Conservation (phyloP, 1,140 invertebrate species). For the Oryzaephilus surinamensis region DNA sequence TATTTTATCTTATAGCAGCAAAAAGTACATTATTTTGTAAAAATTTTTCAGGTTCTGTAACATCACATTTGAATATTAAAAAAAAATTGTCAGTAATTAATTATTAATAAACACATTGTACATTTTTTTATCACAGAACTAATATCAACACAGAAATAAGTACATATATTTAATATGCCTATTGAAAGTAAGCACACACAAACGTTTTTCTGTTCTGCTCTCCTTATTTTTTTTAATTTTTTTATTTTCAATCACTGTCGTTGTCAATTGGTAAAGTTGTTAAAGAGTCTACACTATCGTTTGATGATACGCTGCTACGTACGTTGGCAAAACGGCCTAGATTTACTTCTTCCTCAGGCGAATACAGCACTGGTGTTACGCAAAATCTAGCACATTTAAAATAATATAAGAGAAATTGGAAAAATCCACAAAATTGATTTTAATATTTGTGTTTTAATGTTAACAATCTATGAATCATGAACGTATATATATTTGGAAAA, state of each 20-base stretch:
- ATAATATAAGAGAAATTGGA: too few relatives aligned
- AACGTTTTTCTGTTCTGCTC: too few relatives aligned
- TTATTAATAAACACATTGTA: too few relatives aligned
- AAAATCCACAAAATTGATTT: too few relatives aligned
- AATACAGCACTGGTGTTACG: conserved; percentile 11
- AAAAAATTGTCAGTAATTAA: too few relatives aligned
- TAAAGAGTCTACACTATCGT: conserved; percentile 24
- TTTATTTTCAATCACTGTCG: conserved; percentile 18
- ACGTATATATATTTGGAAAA: too few relatives aligned
- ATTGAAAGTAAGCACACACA: background rate
- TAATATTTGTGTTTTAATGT: too few relatives aligned
- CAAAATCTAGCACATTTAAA: conserved; percentile 10
- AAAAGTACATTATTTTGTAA: too few relatives aligned
- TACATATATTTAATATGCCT: conserved; percentile 5
- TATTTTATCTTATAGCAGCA: too few relatives aligned
- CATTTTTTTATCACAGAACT: conserved; percentile 18
- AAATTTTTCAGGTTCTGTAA: too few relatives aligned
- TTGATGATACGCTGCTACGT: conserved; percentile 27
- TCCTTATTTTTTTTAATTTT: background rate
- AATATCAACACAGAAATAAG: conserved; percentile 10
- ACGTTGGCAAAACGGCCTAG: conserved; percentile 25
- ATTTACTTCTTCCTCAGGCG: conserved; percentile 21
- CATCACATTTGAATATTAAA: too few relatives aligned
- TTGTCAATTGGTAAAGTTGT: conserved; percentile 18
- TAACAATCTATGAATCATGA: too few relatives aligned